Percentiles rank a stretch among this genome's conserved stretches.
These are phyloP conservation scores for Alfaro cultratus DNA, from an alignment of 2,797 vertebrate species.

Conservation along the genomic window DNA sequence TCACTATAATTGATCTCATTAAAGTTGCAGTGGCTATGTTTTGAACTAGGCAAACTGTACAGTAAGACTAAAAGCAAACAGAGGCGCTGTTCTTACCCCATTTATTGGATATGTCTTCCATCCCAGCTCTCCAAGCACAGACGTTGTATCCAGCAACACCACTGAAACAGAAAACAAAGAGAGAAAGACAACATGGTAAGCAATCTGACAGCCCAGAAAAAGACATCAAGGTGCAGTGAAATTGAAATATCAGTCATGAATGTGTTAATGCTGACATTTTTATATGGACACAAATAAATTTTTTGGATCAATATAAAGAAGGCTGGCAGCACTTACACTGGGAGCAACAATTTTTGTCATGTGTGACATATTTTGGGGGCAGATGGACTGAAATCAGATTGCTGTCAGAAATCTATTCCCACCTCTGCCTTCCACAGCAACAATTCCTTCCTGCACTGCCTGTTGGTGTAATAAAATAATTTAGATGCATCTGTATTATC, in stretches of 20 bases:
- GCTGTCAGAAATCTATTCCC: constrained; percentile 69
- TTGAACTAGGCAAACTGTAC: constrained; percentile 18
- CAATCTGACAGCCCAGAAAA: constrained; percentile 55
- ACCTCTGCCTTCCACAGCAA: constrained; percentile 11
- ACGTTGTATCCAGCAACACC: constrained; percentile 93
- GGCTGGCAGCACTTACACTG: constrained; percentile 15
- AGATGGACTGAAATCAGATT: constrained; percentile 77
- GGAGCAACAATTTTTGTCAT: constrained; percentile 43
- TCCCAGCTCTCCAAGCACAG: constrained; percentile 92
- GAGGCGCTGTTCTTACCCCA: constrained; percentile 86
- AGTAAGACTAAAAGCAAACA: constrained; percentile 9
- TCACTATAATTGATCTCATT: constrained; percentile 44
- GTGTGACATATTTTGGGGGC: constrained; percentile 56
- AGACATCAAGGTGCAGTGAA: constrained; percentile 44
- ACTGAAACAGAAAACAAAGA: constrained; percentile 81
- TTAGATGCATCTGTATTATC: constrained; percentile 10
- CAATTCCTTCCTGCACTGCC: constrained; percentile 32
- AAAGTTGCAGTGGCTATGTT: constrained; percentile 29
- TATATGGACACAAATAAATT: constrained; percentile 52
- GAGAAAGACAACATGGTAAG: constrained; percentile 52
- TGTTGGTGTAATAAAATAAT: constrained; percentile 23
- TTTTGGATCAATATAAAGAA: constrained; percentile 67
- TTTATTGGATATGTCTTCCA: constrained; percentile 97
- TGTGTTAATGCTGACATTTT: constrained; percentile 59
- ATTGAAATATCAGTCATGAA: constrained; percentile 68